A percentile compares a stretch with the other conserved stretches of the same genome.
Evolutionary conservation across 2,113 vertebrate species (phyloP).

Genomic region (Eubucco bourcierii): DNA sequence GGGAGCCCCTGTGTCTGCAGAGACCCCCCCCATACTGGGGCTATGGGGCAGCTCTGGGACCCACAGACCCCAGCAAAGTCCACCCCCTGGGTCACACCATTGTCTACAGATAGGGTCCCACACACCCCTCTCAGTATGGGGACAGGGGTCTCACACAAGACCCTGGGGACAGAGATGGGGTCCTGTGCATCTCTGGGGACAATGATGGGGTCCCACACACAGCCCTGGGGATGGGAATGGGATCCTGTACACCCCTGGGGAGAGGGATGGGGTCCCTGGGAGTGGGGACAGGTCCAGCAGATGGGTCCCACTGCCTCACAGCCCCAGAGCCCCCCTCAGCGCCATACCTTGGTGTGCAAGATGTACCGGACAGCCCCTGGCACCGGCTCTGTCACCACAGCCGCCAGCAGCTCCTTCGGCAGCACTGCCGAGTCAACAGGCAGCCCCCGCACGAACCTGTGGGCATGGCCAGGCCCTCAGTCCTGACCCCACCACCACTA

Average conservation of each 20-base stretch:
- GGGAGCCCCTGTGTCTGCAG: neutral
- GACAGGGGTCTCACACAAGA: too few species aligned
- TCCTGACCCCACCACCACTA: accelerated
- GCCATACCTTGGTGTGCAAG: slow-evolving; percentile 86
- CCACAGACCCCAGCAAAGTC: neutral
- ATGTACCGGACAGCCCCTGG: slow-evolving; percentile 82
- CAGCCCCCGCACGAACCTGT: slow-evolving; percentile 87
- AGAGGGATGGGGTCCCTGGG: neutral
- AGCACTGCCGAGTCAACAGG: slow-evolving; percentile 60
- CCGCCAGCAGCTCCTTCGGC: slow-evolving; percentile 72
- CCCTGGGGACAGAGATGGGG: too few species aligned
- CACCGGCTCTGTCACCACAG: slow-evolving; percentile 73
- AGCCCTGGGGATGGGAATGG: accelerated
- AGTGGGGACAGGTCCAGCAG: neutral
- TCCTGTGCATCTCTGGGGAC: accelerated
- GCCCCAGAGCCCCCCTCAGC: too few species aligned
- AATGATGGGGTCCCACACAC: neutral
- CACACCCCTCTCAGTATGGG: neutral
- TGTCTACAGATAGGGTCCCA: neutral
- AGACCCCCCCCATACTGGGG: accelerated
- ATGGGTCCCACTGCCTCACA: accelerated
- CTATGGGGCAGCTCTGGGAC: neutral
- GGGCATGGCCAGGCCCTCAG: accelerated
- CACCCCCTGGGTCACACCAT: neutral
- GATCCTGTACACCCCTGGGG: neutral